These are phyloP conservation scores for Pseudobourletiella spinata DNA, from an alignment of 1,140 invertebrate genomes.

Conservation along the genomic window DNA sequence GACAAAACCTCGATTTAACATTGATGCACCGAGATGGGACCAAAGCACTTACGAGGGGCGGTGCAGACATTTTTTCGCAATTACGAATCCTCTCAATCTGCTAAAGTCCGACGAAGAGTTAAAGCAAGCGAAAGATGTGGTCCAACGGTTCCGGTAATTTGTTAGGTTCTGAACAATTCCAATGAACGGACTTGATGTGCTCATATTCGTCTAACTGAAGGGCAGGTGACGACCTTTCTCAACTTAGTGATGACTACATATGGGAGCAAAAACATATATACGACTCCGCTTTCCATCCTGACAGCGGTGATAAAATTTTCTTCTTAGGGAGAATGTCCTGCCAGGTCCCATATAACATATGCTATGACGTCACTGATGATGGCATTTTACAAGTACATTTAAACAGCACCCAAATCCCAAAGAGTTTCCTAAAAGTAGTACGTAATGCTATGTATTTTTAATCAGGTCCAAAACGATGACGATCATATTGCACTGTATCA, in stretches of 20 bases:
- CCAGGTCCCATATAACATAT: constrained; percentile 96
- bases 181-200: neutral
- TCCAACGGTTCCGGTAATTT: neutral
- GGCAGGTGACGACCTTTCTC: neutral
- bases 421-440: neutral
- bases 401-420: neutral
- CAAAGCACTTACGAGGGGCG: neutral
- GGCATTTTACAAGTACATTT: constrained; percentile 84
- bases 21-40: neutral
- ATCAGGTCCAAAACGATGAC: constrained; percentile 84
- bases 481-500: constrained; percentile 99
- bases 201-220: neutral
- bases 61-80: neutral
- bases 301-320: too few relatives aligned
- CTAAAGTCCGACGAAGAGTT: neutral
- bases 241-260: neutral
- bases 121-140: neutral
- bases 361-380: constrained; percentile 93
- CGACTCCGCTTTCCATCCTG: neutral
- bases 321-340: constrained; percentile 97
- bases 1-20: neutral
- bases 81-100: neutral
- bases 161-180: neutral
- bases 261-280: neutral
- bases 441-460: constrained; percentile 37